Evolutionary conservation across 2,797 vertebrate genomes (phyloP), one percentile per base, ranked within the genome.

Genomic region (Micromesistius poutassou): DNA sequence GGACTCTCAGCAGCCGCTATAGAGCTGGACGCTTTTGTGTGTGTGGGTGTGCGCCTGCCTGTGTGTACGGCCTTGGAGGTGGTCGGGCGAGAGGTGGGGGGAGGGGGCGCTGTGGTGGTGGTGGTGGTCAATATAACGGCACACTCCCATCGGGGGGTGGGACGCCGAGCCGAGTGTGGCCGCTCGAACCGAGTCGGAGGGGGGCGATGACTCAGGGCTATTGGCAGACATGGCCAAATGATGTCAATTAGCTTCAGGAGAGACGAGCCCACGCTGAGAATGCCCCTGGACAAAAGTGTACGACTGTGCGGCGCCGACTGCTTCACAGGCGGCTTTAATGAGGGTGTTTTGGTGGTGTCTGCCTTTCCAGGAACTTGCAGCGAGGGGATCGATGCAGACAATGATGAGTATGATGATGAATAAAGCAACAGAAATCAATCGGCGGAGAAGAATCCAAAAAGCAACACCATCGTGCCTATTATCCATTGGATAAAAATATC

Each of bases 211-310:
- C 85, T 87, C 88, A 88, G 88, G 83, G 77, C 79, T 83, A 84
- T 86, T 84, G 85, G 85, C 87, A 84, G 83, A 80, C 77, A 75
- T 22, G 3, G 81, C 12, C 75, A 86, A 87, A 91, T 94, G 90
- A 90, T 86, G 91, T 88, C 85, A 92, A 90, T 94, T 92, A 93
- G 80, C 88, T 85, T 78, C 74, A 79, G 79, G 80, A 81, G 30
- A 71, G 76, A 81, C 83, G 83, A 86, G 84, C 74, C 80, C 89
- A 90, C 25, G 80, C 86, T 91, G 88, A 79, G 85, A 82, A 79
- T 86, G 87, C 84, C 80, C 78, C 83, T 79, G 79, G 87, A 88
- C 85, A 73, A 85, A 84, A 79, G 35, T 74, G 36, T 4, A 55
- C 80, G 89, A 83, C 46, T 76, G 55, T 77, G 78, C 40, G 74